Evolutionary conservation across 2,888 invertebrate species (phyloP), one percentile per base, ranked within the genome.

Genomic region (Tridacna crocea): DNA sequence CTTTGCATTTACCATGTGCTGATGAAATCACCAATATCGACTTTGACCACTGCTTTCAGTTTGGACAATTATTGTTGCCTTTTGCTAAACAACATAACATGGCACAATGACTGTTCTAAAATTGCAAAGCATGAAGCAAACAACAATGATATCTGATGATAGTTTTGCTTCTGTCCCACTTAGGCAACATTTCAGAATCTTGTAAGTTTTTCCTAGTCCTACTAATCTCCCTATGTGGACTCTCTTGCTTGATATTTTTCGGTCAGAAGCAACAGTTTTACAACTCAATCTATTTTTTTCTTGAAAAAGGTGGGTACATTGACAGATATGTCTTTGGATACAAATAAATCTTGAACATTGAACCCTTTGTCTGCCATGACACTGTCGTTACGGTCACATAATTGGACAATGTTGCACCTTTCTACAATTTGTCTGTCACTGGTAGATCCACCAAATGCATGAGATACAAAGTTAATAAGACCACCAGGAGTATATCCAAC

Each of bases 381-480:
- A 27, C 48, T 80, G 66, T 26, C 80, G n/a, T n/a, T n/a, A n/a
- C n/a, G n/a, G n/a, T n/a, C n/a, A n/a, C n/a, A n/a, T n/a, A n/a
- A n/a, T n/a, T n/a, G n/a, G n/a, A n/a, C n/a, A n/a, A n/a, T n/a
- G n/a, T n/a, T n/a, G n/a, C n/a, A n/a, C n/a, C n/a, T 58, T 70
- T 88, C 87, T 22, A 82, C 82, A 60, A 86, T 86, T 63, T 87
- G 87, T 8, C 88, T 74, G 63, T 88, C 87, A 82, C 87, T 87
- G 11, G 84, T 83, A 17, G 82, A 79, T n/a, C 87, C 84, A 15
- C 85, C 83, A 81, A 79, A 87, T 26, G 80, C 82, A 26, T 51
- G 55, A 3, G 75, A 78, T 1, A 88, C 76, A 76, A 60, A 86
- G 17, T 60, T 66, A 0, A 84, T 46, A 12, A 87, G 60, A n/a